These are phyloP conservation scores for Actinopyga echinites DNA, from an alignment of 53 echinoderm and acorn worm species.

Conservation along the genomic window DNA sequence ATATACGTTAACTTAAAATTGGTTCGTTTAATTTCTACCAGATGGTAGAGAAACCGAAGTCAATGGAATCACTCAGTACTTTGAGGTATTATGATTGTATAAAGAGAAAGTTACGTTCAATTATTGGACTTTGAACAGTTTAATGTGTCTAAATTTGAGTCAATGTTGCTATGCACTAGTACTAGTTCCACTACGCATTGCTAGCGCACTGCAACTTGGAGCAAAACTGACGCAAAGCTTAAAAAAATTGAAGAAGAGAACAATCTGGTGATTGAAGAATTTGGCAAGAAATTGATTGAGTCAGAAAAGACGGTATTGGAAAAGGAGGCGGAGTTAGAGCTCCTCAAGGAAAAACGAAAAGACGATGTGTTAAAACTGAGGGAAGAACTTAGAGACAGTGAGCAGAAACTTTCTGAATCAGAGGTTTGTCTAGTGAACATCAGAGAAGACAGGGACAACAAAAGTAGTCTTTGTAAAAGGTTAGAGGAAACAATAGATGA, in stretches of 20 bases:
- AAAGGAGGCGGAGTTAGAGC: constrained; percentile 63
- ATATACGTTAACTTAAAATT: too few relatives aligned
- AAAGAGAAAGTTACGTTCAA: too few relatives aligned
- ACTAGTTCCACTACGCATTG: too few relatives aligned
- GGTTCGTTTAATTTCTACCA: too few relatives aligned
- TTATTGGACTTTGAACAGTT: too few relatives aligned
- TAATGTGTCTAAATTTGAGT: constrained; percentile 25
- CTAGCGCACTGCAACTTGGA: too few relatives aligned
- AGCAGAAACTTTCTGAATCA: background rate
- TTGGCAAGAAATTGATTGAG: constrained; percentile 79
- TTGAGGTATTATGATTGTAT: too few relatives aligned
- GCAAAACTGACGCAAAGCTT: constrained; percentile 41
- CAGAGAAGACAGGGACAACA: background rate
- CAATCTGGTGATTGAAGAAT: constrained; percentile 72
- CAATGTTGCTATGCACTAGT: too few relatives aligned
- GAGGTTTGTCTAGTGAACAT: background rate
- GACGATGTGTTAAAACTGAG: background rate
- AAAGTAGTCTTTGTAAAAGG: background rate
- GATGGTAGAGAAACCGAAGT: too few relatives aligned
- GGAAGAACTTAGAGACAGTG: constrained; percentile 28
- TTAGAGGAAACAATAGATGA: constrained; percentile 36
- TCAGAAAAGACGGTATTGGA: constrained; percentile 77
- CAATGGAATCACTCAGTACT: too few relatives aligned
- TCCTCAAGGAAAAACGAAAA: background rate
- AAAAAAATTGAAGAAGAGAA: constrained; percentile 67